phyloP scores from a whole-genome alignment of 2,113 vertebrate species.

The Xiphorhynchus elegans region DNA sequence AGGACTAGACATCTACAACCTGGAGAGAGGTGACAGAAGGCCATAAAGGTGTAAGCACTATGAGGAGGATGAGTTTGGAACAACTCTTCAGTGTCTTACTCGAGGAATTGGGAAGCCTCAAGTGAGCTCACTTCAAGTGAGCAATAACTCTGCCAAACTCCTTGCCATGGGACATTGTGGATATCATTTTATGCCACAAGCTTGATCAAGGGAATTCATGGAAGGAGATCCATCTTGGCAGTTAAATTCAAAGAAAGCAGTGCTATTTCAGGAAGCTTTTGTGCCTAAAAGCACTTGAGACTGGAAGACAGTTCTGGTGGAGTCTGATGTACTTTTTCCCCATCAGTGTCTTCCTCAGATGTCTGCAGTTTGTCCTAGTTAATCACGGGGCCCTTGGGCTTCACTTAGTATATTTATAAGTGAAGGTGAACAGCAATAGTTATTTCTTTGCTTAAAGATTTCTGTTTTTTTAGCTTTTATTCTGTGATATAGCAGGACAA shows the following conservation, averaged over 20 bases:
- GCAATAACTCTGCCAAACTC: not conserved
- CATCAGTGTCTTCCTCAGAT: not conserved
- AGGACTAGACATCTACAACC: not conserved
- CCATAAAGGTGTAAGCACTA: not conserved
- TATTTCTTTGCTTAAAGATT: not conserved
- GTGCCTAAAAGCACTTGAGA: not conserved
- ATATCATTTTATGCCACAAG: not conserved
- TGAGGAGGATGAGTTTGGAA: not conserved
- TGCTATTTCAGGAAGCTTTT: not conserved
- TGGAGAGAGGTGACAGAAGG: not conserved
- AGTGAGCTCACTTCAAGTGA: not conserved
- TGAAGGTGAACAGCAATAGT: not conserved
- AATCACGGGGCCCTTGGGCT: not conserved
- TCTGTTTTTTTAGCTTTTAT: not conserved
- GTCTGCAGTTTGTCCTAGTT: not conserved
- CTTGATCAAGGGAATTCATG: not conserved
- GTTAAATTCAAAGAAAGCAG: not conserved
- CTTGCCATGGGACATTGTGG: not conserved
- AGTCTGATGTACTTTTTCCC: not conserved
- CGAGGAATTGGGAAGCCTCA: not conserved
- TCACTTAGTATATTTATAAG: not conserved
- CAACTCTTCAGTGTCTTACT: not conserved
- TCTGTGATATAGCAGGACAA: not conserved
- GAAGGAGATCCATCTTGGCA: not conserved
- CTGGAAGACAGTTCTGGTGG: not conserved